A percentile compares a stretch with the other conserved stretches of the same genome.
Evolutionary conservation across 2,113 vertebrate species (phyloP).

Genomic region (Sialia sialis): DNA sequence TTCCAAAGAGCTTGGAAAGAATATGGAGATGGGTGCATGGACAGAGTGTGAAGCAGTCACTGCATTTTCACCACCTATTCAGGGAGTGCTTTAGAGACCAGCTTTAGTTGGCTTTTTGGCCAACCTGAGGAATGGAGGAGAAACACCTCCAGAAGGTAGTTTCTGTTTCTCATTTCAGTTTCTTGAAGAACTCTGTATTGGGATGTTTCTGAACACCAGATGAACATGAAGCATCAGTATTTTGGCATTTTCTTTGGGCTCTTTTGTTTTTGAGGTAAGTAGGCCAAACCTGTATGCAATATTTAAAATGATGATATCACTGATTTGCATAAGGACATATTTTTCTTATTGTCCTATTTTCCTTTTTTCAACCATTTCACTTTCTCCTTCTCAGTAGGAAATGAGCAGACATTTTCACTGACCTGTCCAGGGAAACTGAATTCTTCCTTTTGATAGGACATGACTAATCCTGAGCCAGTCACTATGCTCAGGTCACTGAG

Average conservation of each 20-base stretch:
- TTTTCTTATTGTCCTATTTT: background rate
- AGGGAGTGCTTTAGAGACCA: background rate
- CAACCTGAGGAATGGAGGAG: background rate
- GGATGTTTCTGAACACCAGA: background rate
- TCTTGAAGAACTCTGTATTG: background rate
- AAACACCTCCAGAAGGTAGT: background rate
- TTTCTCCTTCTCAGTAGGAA: background rate
- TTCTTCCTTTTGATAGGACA: background rate
- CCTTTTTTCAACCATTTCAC: background rate
- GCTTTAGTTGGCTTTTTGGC: background rate
- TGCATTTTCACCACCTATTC: background rate
- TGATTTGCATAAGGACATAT: background rate
- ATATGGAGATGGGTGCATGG: background rate
- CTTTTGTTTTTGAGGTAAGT: background rate
- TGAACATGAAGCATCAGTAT: accelerated
- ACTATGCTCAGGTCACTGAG: background rate
- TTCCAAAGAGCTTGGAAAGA: background rate
- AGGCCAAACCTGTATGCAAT: background rate
- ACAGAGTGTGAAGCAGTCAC: background rate
- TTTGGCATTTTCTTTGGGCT: background rate
- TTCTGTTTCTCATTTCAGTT: background rate
- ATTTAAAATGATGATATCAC: background rate
- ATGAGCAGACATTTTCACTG: background rate
- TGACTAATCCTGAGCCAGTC: background rate
- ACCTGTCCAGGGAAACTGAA: background rate